Evolutionary conservation across 2,797 vertebrate species (phyloP), one percentile per base, ranked within the genome.

Genomic region (Tapirus indicus): DNA sequence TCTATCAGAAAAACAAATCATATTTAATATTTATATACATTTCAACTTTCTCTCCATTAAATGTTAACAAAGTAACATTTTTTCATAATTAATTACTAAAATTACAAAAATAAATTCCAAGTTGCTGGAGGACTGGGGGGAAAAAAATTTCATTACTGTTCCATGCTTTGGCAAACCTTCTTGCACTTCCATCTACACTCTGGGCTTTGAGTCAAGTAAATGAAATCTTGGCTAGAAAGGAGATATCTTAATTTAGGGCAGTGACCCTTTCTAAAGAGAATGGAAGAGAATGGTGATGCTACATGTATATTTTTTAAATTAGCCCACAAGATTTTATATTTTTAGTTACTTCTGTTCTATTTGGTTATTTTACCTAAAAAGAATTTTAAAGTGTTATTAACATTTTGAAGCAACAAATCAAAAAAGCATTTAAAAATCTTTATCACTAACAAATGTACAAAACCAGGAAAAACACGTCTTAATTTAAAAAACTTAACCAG

Each of bases 191-290:
- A 95, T 95, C 58, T 95, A 71, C 66, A 79, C 68, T 71, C 94
- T 94, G 74, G 89, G 90, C 91, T 97, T 93, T 93, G 91, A 98
- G 93, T 86, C 47, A 96, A 88, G 10, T 74, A 96, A 92, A 35
- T 85, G 2, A 69, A 72, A 52, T 96, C 21, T 95, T 97, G 95
- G 88, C n/a, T 90, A 95, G 74, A 85, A 86, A 32, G 49, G 35
- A 97, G 56, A 64, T n/a, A 66, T 62, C 85, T 87, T 94, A 96
- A 91, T 94, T 96, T 94, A 95, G 79, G 47, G 88, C n/a, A 83
- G 29, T 89, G 95, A 95, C 88, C 52, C 89, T 94, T 97, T 77
- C 77, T 82, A 52, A 93, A 96, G 49, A 58, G 62, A 95, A 80
- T 32, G 87, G 12, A 93, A 96, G 49, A 58, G 62, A 95, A 80